These are phyloP conservation scores for Axis porcinus DNA, from an alignment of 2,113 vertebrate genomes.

Conservation along the genomic window DNA sequence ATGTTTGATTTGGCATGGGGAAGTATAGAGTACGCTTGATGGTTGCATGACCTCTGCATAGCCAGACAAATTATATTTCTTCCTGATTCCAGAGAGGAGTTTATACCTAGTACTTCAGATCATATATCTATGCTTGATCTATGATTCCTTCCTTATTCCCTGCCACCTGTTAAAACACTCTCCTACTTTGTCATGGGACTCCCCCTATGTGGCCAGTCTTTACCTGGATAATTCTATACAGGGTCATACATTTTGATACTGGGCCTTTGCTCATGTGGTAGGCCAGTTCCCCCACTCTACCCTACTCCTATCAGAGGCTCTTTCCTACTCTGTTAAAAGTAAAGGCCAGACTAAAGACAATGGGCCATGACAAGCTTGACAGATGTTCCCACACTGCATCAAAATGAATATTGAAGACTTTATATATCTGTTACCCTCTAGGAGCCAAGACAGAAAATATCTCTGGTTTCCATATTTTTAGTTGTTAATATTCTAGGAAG, in stretches of 20 bases:
- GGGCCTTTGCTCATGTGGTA: background rate
- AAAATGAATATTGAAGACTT: background rate
- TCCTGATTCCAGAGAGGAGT: background rate
- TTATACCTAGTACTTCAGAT: background rate
- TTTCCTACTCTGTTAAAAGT: background rate
- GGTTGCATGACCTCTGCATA: background rate
- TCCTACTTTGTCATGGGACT: background rate
- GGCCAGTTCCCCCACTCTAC: background rate
- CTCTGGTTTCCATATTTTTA: background rate
- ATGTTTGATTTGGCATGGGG: background rate
- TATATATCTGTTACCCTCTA: background rate
- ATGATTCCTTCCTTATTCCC: background rate
- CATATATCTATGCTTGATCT: background rate
- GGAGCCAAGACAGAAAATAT: background rate
- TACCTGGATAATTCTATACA: background rate
- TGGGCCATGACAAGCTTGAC: background rate
- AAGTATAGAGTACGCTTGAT: background rate
- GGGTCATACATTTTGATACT: background rate
- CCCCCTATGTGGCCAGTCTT: background rate
- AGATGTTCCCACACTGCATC: background rate
- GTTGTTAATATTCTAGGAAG: background rate
- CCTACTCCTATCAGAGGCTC: background rate
- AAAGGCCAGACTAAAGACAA: background rate
- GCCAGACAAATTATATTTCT: background rate
- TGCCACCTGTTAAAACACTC: background rate